Percentiles rank a stretch among this genome's conserved stretches.
phyloP scores from a whole-genome alignment of 2,113 vertebrate genomes.

The Solenodon paradoxus region DNA sequence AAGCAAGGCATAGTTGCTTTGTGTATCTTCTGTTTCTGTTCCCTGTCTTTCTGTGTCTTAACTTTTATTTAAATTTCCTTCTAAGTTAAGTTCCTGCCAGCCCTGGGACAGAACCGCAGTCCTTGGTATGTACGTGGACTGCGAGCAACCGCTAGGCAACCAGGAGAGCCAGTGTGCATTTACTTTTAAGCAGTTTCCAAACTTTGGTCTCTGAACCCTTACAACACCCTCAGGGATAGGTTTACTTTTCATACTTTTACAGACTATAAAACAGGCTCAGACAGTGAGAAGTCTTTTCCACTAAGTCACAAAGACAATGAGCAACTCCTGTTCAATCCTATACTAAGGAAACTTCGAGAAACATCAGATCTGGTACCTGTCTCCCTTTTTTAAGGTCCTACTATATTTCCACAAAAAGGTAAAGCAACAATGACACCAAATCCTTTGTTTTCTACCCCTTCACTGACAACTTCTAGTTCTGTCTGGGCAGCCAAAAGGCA shows the following conservation, averaged over 20 bases:
- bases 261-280: background rate
- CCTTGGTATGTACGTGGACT: too few relatives aligned
- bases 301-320: background rate
- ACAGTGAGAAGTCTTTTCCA: background rate
- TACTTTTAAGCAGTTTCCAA: constrained; percentile 1
- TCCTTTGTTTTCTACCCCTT: background rate
- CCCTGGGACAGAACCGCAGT: too few relatives aligned
- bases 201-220: background rate
- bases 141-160: too few relatives aligned
- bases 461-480: background rate
- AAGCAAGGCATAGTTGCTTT: too few relatives aligned
- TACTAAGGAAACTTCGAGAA: background rate
- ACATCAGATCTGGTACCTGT: background rate
- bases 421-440: background rate
- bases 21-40: too few relatives aligned
- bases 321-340: background rate
- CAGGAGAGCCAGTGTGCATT: too few relatives aligned
- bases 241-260: background rate
- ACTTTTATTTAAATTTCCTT: too few relatives aligned
- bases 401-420: background rate
- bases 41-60: too few relatives aligned
- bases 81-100: too few relatives aligned
- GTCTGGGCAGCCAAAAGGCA: background rate
- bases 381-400: background rate
- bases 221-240: background rate